Evolutionary conservation across 37 sponge, comb jelly and placozoan species (phyloP), one percentile per base, ranked within the genome.

Genomic region (Oscarella lobularis): DNA sequence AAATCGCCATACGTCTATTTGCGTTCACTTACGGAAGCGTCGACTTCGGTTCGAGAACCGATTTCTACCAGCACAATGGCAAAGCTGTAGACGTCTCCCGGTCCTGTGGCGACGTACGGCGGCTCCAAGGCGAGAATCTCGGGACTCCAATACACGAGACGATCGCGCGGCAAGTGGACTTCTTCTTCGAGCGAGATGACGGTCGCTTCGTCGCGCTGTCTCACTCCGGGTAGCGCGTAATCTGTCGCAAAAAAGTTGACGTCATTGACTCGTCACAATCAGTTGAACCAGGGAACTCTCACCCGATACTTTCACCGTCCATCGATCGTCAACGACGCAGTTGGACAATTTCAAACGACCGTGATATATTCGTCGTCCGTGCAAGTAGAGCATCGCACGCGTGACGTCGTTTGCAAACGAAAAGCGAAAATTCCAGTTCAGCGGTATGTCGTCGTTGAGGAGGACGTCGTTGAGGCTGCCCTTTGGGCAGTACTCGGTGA

Each of bases 391-490:
- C 87, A 93, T 84, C 34, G 80, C 95, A 35, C 86, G n/a, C 6
- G 87, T 85, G 72, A 93, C 87, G 74, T 93, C 95, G 40, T 77
- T 67, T 0, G 85, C 85, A 84, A 93, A 93, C 2, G 91, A 87
- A 76, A 90, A 85, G 27, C 95, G 76, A 73, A 93, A 93, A 31
- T 80, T 83, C 95, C 95, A 93, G 39, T 89, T 89, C 33, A 93
- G 85, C 2, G 95, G 90, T 54, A 93, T 87, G 54, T 87, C 90
- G 31, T 93, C 90, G 72, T 93, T 93, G 75, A 80, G 87, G 3
- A 93, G 77, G 30, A 93, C 95, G 80, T 93, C 95, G 75, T 90
- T 87, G 30, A 93, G 79, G 65, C 91, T 90, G 9, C 95, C 95
- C 54, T 93, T 93, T 32, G 92, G 82, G 40, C 95, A 89, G 76